Evolutionary conservation across 1,140 invertebrate genomes (phyloP).

Genomic region (Araneus ventricosus): DNA sequence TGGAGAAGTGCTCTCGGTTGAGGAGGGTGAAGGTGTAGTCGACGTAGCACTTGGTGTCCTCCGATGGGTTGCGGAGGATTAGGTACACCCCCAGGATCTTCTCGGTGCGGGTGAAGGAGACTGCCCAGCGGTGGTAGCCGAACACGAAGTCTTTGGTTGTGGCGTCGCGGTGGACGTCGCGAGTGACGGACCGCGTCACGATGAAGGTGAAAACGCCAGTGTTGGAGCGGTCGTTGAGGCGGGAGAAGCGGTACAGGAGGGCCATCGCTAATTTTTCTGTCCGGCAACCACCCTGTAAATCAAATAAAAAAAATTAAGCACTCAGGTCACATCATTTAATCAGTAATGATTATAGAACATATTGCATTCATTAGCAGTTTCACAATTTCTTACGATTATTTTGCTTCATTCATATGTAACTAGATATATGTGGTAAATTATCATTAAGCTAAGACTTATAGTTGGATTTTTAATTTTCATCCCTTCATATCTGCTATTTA

Average conservation of each 20-base stretch:
- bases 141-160: constrained; percentile 92
- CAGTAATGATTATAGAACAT: no score
- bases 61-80: constrained; percentile 84
- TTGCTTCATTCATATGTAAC: no score
- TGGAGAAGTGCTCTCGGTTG: constrained; percentile 91
- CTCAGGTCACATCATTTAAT: no score
- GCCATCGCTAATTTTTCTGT: constrained; percentile 84
- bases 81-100: constrained; percentile 91
- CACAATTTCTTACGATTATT: no score
- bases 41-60: constrained; percentile 84
- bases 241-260: constrained; percentile 90
- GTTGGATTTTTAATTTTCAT: no score
- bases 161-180: constrained; percentile 89
- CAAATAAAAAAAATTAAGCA: not conserved
- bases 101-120: constrained; percentile 87
- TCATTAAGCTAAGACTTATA: no score
- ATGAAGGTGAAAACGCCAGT: constrained; percentile 88
- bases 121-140: constrained; percentile 92
- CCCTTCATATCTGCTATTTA: no score
- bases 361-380: no score
- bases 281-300: constrained; percentile 18
- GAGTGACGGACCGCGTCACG: constrained; percentile 88
- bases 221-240: constrained; percentile 90
- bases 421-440: no score
- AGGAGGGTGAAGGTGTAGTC: constrained; percentile 92